Conservation (phyloP, 2,797 vertebrate species). For the Borostomias antarcticus region DNA sequence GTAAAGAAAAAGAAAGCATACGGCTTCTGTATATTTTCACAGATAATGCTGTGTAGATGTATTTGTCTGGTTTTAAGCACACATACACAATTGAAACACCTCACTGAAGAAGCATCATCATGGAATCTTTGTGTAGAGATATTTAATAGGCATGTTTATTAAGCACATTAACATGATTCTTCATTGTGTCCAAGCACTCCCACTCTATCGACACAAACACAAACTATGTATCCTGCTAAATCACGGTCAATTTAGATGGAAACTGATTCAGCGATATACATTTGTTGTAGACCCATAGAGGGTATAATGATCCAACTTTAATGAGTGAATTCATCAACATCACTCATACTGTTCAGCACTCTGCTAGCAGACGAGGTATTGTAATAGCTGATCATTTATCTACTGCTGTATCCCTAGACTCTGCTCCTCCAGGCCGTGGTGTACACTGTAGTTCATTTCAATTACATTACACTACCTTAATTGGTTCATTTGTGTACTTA, state of each 20-base stretch:
- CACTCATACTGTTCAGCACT: not conserved
- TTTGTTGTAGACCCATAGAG: conserved; percentile 12
- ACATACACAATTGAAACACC: not conserved
- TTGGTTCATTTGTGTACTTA: conserved; percentile 6
- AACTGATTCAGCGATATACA: conserved; percentile 13
- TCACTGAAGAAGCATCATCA: not conserved
- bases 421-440: conserved; percentile 16
- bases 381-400: conserved; percentile 8
- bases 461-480: conserved; percentile 27
- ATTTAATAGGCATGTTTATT: not conserved
- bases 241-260: conserved; percentile 12
- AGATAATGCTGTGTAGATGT: too few relatives aligned
- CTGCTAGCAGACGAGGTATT: not conserved
- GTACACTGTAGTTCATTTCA: conserved; percentile 3
- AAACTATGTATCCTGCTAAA: conserved; percentile 7
- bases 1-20: too few relatives aligned
- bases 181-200: conserved; percentile 3
- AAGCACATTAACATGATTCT: not conserved
- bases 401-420: conserved; percentile 1
- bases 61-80: not conserved
- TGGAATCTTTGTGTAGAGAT: not conserved
- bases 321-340: conserved; percentile 20
- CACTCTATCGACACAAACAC: not conserved
- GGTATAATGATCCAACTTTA: conserved; percentile 23
- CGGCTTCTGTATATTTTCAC: not conserved